Conservation (phyloP, 2,113 vertebrate species). For the Boleophthalmus pectinirostris region DNA sequence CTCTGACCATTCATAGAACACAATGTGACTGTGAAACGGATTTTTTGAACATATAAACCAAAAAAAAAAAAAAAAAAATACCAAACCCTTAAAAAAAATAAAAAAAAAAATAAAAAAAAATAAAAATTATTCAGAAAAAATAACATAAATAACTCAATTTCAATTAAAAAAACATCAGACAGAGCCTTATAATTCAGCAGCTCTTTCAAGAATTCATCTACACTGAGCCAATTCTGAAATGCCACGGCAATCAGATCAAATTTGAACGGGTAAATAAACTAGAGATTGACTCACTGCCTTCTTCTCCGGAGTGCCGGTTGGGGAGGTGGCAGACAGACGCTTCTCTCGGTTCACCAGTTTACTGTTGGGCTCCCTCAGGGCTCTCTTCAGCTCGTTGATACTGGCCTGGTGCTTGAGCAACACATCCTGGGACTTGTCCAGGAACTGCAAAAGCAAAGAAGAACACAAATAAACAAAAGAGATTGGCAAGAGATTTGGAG, state of each 20-base stretch:
- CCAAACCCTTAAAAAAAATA: too few species aligned
- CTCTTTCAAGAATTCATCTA: background rate
- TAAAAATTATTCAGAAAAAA: too few species aligned
- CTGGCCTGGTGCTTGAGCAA: conserved; percentile 98
- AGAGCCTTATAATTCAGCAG: background rate
- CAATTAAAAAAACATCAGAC: too few species aligned
- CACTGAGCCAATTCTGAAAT: background rate
- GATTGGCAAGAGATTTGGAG: background rate
- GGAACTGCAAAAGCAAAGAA: conserved; percentile 77
- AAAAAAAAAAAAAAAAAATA: too few species aligned
- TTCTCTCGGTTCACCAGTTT: conserved; percentile 90
- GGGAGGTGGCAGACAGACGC: conserved; percentile 85
- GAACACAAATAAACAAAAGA: background rate
- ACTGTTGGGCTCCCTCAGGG: conserved; percentile 94
- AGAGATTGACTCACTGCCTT: conserved; percentile 73
- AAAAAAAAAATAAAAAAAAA: too few species aligned
- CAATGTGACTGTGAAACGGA: too few species aligned
- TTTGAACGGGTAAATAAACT: background rate
- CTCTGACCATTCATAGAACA: too few species aligned
- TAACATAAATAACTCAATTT: too few species aligned
- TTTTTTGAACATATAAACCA: too few species aligned
- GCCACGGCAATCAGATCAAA: background rate
- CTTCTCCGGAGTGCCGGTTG: conserved; percentile 88
- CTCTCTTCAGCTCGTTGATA: conserved; percentile 97
- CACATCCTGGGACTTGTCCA: conserved; percentile 95